Evolutionary conservation across 1,140 invertebrate genomes (phyloP), one percentile per base, ranked within the genome.

Genomic region (Heliconius melpomene): DNA sequence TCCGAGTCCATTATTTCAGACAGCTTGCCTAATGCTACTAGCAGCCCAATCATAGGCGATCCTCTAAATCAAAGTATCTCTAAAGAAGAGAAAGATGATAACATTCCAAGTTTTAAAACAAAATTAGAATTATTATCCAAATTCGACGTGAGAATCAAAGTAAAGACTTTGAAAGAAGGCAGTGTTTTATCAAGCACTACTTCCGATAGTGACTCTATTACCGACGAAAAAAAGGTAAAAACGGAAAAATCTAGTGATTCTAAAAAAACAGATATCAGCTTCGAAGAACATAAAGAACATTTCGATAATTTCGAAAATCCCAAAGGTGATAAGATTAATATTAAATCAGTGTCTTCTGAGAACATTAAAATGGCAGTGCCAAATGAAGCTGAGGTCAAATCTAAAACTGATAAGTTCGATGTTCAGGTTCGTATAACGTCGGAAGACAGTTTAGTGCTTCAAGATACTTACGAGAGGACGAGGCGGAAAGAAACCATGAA

Each of bases 401-500:
- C 85, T 66, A 93, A 93, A 79, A 86, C 86, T 40, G 91, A 95
- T 77, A 94, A 94, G 79, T 94, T 95, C 87, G 93, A 93, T 88
- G 93, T 95, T 3, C 93, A 94, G 87, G 93, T 95, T 32, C 87
- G 89, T 74, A 95, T 95, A 50, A 94, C 93, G 40, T 94, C 91
- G 7, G 92, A 94, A 79, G 93, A 93, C 60, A 94, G 91, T 83
- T 82, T 95, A 6, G 84, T 92, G 38, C 88, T 94, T 29, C 91
- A 93, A 74, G 90, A 91, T 66, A 88, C 81, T 80, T 75, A 81
- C 29, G 92, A 93, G 72, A 85, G 89, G 70, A 81, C 73, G 18
- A 85, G 90, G 74, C 87, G 89, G 71, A 92, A 95, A 72, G 95
- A 96, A 7, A 91, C 95, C 0, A 91, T 95, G 1, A 96, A 96